phyloP scores from a whole-genome alignment of 2,888 invertebrate species.

The Temnothorax rugatulus region DNA sequence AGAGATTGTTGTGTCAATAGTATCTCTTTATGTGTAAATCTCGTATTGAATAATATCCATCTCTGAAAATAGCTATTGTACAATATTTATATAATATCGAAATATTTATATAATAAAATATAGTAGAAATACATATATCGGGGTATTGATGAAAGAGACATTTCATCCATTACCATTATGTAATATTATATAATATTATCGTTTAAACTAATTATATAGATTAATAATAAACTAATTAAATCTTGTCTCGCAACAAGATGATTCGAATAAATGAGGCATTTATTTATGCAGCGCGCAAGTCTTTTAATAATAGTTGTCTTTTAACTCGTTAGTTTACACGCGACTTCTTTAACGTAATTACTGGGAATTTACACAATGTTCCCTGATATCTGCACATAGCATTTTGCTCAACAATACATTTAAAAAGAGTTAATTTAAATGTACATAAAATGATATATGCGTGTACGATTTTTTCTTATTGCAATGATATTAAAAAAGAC shows the following conservation, averaged over 20 bases:
- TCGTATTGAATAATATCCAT: neutral
- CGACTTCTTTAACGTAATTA: slow-evolving; percentile 28
- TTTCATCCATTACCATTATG: neutral
- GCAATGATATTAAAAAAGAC: neutral
- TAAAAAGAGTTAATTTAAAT: neutral
- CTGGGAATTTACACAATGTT: slow-evolving; percentile 20
- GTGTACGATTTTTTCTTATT: slow-evolving; percentile 1
- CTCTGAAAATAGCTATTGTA: neutral
- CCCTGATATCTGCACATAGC: neutral
- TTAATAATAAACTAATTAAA: neutral
- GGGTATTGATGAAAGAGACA: neutral
- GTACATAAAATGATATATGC: neutral
- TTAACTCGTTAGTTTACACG: slow-evolving; percentile 13
- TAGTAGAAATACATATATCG: neutral
- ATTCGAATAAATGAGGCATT: neutral
- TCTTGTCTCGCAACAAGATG: neutral
- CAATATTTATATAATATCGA: neutral
- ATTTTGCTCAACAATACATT: neutral
- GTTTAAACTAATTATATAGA: neutral
- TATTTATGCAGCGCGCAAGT: neutral
- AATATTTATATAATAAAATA: neutral
- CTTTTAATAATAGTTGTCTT: slow-evolving; percentile 5
- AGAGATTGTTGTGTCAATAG: neutral
- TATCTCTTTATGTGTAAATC: neutral
- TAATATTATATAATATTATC: neutral